A percentile compares a stretch with the other conserved stretches of the same genome.
Evolutionary conservation across 2,113 vertebrate genomes (phyloP).

Genomic region (Xyliphius kryptos): DNA sequence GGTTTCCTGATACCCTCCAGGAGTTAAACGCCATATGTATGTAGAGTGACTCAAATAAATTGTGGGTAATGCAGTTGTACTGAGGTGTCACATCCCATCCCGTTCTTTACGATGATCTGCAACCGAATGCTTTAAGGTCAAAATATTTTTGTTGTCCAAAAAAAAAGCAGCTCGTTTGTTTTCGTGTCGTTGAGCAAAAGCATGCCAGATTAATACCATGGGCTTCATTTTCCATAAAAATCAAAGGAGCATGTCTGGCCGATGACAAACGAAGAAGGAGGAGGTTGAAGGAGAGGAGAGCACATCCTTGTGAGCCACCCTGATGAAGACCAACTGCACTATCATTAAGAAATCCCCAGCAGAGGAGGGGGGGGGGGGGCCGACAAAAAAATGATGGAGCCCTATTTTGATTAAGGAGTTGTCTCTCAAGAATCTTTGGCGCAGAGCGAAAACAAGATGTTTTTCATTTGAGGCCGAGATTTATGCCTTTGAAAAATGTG

Average conservation of each 20-base stretch:
- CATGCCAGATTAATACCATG: conserved; percentile 38
- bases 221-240: conserved; percentile 30
- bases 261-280: conserved; percentile 39
- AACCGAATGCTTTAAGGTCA: conserved; percentile 2
- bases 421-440: conserved; percentile 44
- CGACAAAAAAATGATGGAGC: conserved; percentile 28
- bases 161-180: conserved; percentile 6
- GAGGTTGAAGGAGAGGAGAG: conserved; percentile 37
- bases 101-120: not conserved
- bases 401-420: conserved; percentile 45
- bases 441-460: conserved; percentile 43
- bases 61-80: not conserved
- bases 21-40: no score
- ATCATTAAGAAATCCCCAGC: conserved; percentile 37
- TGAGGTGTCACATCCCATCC: not conserved
- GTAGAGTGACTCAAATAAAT: conserved; percentile 46
- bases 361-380: conserved; percentile 20
- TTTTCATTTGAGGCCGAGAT: conserved; percentile 44
- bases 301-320: conserved; percentile 20
- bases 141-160: conserved; percentile 11
- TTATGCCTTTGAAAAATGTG: conserved; percentile 45
- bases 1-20: conserved; percentile 52
- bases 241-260: conserved; percentile 33
- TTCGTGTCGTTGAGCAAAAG: conserved; percentile 25
- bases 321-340: conserved; percentile 32